Percentiles rank a stretch among this genome's conserved stretches.
phyloP scores from a whole-genome alignment of 2,113 vertebrate genomes.

The Ophiodon elongatus region DNA sequence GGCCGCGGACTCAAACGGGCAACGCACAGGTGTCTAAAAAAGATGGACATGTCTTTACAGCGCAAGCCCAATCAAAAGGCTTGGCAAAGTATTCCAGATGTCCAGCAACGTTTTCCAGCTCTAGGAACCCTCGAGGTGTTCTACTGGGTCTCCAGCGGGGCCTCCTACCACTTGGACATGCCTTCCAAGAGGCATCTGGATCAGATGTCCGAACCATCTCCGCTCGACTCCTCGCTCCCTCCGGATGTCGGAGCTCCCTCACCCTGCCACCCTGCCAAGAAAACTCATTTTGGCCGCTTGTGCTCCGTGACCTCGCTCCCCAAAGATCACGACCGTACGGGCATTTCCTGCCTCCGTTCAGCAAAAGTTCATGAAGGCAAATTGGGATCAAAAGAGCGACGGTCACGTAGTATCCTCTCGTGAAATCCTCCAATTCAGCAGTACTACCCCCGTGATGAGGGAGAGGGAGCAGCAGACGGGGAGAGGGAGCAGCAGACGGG shows the following conservation, averaged over 20 bases:
- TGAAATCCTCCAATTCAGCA: constrained; percentile 41
- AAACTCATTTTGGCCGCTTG: too few species aligned
- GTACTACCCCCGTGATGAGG: neutral
- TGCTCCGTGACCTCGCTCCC: neutral
- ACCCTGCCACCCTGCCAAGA: too few species aligned
- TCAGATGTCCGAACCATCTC: neutral
- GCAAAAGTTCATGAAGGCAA: constrained; percentile 38
- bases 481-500: neutral
- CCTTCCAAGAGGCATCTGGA: neutral
- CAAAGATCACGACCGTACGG: too few species aligned
- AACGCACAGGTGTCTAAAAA: too few species aligned
- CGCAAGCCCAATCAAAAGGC: too few species aligned
- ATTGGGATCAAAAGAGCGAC: constrained; percentile 29
- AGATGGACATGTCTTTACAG: too few species aligned
- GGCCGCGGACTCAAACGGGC: too few species aligned
- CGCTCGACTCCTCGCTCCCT: neutral
- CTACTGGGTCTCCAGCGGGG: too few species aligned
- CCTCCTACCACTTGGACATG: too few species aligned
- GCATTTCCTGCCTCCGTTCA: constrained; percentile 10
- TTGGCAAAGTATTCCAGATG: too few species aligned
- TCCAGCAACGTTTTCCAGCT: too few species aligned
- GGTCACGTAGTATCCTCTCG: constrained; percentile 35
- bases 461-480: neutral
- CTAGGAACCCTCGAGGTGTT: too few species aligned
- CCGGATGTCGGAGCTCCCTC: neutral